A percentile compares a stretch with the other conserved stretches of the same genome.
Conservation (phyloP, 2,113 vertebrate species). For the Pionites leucogaster region DNA sequence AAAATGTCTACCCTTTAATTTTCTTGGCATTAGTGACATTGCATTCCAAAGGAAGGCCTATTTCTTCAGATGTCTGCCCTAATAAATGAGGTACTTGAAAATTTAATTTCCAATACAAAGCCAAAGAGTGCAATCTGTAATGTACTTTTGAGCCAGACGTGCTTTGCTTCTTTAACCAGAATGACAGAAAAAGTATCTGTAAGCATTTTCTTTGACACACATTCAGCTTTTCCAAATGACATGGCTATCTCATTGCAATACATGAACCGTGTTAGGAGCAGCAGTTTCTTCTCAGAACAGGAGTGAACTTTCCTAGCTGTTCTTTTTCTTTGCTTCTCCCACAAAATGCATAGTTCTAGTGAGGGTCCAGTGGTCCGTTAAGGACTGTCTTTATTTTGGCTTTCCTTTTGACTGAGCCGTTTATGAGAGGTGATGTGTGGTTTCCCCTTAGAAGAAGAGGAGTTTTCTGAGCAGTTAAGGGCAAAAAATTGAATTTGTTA, state of each 20-base stretch:
- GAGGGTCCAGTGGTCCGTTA: conserved; percentile 38
- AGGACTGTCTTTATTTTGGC: conserved; percentile 54
- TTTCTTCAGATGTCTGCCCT: neutral
- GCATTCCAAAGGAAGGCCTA: neutral
- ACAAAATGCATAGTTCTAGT: conserved; percentile 11
- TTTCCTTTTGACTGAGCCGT: conserved; percentile 47
- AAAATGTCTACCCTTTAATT: neutral
- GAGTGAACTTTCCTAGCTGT: neutral
- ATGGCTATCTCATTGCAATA: neutral
- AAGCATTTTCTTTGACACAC: conserved; percentile 12
- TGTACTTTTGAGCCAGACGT: neutral
- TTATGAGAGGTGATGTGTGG: conserved; percentile 21
- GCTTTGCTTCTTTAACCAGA: neutral
- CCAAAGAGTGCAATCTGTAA: neutral
- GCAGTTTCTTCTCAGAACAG: neutral
- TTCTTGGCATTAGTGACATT: neutral
- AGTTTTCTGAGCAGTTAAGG: conserved; percentile 42
- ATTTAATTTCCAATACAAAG: neutral
- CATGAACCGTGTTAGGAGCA: neutral
- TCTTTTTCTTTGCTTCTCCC: conserved; percentile 6
- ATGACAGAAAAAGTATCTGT: neutral
- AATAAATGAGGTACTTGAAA: neutral
- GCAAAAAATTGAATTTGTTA: conserved; percentile 65
- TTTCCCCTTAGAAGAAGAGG: conserved; percentile 39
- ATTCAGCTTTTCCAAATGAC: conserved; percentile 32